These are phyloP conservation scores for Scatophagus argus DNA, from an alignment of 2,113 vertebrate species.

Conservation along the genomic window DNA sequence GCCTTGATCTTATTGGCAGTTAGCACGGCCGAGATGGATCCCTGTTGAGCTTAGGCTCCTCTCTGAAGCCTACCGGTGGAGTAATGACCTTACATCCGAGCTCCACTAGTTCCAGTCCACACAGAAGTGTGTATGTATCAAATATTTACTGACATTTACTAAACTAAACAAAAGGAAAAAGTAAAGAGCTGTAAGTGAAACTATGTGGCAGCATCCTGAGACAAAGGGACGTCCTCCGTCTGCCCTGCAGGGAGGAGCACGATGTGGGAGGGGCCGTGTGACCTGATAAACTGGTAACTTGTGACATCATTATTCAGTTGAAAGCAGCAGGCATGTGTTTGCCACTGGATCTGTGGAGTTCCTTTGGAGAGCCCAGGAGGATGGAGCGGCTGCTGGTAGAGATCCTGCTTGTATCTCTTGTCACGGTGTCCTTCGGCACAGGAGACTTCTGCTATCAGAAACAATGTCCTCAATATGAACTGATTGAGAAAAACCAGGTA, in stretches of 20 bases:
- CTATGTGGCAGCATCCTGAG: not conserved
- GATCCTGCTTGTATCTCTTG: not conserved
- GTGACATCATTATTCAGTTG: not conserved
- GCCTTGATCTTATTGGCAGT: not conserved
- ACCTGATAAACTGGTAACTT: slow-evolving; percentile 17
- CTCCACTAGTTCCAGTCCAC: not conserved
- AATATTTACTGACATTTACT: not conserved
- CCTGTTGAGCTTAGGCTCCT: too few relatives aligned
- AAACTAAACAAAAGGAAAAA: too few relatives aligned
- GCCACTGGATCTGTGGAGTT: not conserved
- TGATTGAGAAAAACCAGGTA: slow-evolving; percentile 49
- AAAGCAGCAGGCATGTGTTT: not conserved
- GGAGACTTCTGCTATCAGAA: slow-evolving; percentile 40
- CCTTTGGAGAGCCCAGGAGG: not conserved
- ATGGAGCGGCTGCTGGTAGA: slow-evolving; percentile 24
- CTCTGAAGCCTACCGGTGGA: not conserved
- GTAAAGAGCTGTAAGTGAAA: not conserved
- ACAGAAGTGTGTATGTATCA: not conserved
- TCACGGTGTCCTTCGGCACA: not conserved
- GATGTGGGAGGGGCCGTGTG: not conserved
- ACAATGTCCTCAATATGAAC: slow-evolving; percentile 56
- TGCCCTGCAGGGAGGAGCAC: not conserved
- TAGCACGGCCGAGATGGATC: too few relatives aligned
- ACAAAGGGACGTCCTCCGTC: not conserved
- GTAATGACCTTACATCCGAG: not conserved